phyloP scores from a whole-genome alignment of 2,113 vertebrate species.

The Orthonyx spaldingii region DNA sequence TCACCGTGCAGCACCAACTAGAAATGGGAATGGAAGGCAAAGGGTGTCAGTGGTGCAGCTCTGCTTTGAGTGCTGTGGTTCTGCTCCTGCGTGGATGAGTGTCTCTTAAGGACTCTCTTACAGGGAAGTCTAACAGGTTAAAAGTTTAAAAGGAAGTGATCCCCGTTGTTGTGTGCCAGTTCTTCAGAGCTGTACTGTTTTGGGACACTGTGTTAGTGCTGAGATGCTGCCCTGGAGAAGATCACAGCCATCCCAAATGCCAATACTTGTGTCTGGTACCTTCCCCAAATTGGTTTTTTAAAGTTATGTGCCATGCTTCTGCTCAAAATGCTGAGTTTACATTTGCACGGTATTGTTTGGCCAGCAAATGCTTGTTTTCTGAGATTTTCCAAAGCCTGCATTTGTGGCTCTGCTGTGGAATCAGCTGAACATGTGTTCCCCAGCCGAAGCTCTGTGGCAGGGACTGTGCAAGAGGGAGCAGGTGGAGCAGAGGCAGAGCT shows the following conservation, averaged over 20 bases:
- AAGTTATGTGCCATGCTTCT: background rate
- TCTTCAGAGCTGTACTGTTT: background rate
- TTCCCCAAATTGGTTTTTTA: background rate
- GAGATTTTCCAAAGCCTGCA: background rate
- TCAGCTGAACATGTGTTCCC: background rate
- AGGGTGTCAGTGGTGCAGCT: background rate
- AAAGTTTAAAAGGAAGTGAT: background rate
- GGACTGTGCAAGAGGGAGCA: background rate
- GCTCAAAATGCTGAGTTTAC: background rate
- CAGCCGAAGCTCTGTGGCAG: background rate
- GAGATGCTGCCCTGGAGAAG: background rate
- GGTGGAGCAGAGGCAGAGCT: background rate
- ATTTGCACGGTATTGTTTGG: background rate
- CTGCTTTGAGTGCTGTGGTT: background rate
- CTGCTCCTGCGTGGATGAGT: background rate
- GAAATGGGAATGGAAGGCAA: background rate
- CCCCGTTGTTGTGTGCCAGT: background rate
- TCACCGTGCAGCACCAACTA: fast-evolving
- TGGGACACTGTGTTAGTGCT: background rate
- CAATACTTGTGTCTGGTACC: background rate
- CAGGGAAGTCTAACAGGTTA: background rate
- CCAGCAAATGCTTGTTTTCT: background rate
- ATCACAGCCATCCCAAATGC: no score
- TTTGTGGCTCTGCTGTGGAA: background rate
- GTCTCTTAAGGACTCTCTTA: background rate